Conservation (phyloP, 1,140 invertebrate species). For the Eubasilissa regina region DNA sequence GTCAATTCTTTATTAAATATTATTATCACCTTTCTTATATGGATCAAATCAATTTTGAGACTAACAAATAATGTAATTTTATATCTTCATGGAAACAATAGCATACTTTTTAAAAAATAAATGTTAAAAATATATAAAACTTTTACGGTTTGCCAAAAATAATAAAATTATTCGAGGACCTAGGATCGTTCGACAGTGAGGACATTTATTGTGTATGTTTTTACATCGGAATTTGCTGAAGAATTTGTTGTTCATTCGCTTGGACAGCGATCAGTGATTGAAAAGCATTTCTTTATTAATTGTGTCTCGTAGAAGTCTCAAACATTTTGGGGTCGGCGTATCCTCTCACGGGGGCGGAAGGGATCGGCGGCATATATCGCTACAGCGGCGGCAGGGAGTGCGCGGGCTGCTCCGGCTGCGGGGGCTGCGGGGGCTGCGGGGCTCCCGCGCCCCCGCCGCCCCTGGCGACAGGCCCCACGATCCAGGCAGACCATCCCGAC, state of each 20-base stretch:
- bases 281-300: not conserved
- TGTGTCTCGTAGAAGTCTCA: not conserved
- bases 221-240: no score
- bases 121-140: no score
- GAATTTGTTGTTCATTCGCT: not conserved
- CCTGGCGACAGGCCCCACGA: conserved; percentile 69
- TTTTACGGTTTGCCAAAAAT: no score
- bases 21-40: no score
- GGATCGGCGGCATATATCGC: conserved; percentile 63
- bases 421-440: conserved; percentile 29
- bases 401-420: conserved; percentile 62
- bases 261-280: not conserved
- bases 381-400: conserved; percentile 62
- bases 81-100: no score
- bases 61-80: no score
- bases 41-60: no score
- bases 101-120: no score
- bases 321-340: conserved; percentile 42
- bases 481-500: conserved; percentile 72
- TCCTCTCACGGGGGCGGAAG: conserved; percentile 41
- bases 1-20: no score
- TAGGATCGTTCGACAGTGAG: no score
- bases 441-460: conserved; percentile 66
- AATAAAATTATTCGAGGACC: no score
- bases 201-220: no score